Conservation (phyloP, 2,113 vertebrate species). For the Haemorhous mexicanus region DNA sequence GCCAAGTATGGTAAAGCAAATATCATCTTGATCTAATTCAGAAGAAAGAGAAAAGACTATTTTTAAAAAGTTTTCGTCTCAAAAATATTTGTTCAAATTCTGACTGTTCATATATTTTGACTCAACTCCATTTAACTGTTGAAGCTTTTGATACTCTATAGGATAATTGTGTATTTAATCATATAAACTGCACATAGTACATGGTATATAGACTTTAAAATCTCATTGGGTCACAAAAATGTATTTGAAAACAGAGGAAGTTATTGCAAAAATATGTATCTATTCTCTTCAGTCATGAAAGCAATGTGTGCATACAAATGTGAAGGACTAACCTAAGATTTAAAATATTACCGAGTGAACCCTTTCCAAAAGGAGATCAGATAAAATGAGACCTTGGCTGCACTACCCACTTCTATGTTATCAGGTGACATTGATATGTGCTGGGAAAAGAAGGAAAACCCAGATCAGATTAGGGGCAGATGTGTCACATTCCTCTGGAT, state of each 20-base stretch:
- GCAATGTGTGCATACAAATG: fast-evolving
- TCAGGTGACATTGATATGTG: not conserved
- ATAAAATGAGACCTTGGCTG: not conserved
- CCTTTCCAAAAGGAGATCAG: not conserved
- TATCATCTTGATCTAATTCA: not conserved
- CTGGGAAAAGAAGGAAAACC: not conserved
- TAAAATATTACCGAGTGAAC: not conserved
- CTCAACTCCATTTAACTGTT: not conserved
- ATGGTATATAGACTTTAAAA: not conserved
- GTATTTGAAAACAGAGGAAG: not conserved
- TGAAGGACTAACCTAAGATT: not conserved
- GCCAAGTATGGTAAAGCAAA: not conserved
- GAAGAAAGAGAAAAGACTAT: not conserved
- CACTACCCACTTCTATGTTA: fast-evolving
- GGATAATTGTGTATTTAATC: not conserved
- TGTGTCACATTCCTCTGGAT: not conserved
- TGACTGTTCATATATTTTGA: not conserved
- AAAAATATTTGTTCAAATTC: not conserved
- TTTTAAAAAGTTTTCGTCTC: not conserved
- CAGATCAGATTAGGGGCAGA: not conserved
- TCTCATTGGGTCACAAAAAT: not conserved
- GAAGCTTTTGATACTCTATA: not conserved
- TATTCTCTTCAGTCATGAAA: not conserved
- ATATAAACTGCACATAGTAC: not conserved
- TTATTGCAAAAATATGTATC: not conserved